These are phyloP conservation scores for Caiman crocodilus DNA, from an alignment of 2,797 vertebrate species.

Conservation along the genomic window DNA sequence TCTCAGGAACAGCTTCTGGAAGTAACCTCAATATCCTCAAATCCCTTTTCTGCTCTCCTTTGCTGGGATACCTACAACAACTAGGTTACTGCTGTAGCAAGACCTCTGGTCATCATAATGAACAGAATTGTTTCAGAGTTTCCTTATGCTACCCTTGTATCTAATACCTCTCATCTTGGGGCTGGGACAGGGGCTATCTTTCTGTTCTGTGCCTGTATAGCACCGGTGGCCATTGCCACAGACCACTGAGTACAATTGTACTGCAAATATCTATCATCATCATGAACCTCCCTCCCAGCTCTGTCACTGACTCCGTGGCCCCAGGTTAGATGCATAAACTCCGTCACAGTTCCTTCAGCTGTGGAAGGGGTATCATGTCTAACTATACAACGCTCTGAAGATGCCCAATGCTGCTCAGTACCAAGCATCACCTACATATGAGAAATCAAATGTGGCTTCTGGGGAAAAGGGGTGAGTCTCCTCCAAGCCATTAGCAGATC, in stretches of 20 bases:
- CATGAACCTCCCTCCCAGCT: not conserved
- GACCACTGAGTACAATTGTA: not conserved
- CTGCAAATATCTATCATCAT: no score
- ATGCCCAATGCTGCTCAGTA: not conserved
- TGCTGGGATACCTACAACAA: not conserved
- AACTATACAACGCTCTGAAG: not conserved
- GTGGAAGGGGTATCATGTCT: not conserved
- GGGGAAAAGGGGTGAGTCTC: rapidly evolving
- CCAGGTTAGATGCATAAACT: not conserved
- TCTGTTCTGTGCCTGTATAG: not conserved
- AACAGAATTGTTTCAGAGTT: not conserved
- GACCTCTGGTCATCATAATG: no score
- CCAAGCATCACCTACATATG: not conserved
- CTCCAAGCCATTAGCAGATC: not conserved
- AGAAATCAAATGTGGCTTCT: not conserved
- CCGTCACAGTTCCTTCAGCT: not conserved
- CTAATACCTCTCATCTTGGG: not conserved
- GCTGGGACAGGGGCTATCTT: not conserved
- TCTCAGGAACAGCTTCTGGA: not conserved
- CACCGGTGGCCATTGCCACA: not conserved
- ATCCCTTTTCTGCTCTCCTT: not conserved
- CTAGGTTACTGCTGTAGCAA: not conserved
- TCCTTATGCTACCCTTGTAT: not conserved
- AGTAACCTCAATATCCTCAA: not conserved
- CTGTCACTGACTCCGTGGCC: not conserved